A percentile compares a stretch with the other conserved stretches of the same genome.
These are phyloP conservation scores for Andrena cerasifolii DNA, from an alignment of 1,140 invertebrate species.

Conservation along the genomic window DNA sequence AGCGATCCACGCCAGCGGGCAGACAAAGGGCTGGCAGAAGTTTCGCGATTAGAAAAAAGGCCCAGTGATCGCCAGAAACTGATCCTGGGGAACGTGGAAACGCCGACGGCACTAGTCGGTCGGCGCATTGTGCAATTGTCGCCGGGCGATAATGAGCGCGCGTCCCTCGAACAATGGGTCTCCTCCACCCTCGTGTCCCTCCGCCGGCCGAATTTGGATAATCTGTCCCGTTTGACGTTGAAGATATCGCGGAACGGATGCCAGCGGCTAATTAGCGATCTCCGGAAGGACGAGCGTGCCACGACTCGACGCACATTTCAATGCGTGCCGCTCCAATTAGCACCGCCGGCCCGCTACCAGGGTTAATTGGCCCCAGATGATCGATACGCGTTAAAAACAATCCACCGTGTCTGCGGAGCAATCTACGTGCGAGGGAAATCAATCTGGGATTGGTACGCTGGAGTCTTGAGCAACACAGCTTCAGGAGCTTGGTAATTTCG, in stretches of 20 bases:
- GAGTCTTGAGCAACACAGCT: no score
- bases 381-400: constrained; percentile 37
- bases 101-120: neutral
- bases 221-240: constrained; percentile 35
- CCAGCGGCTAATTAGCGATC: constrained; percentile 42
- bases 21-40: no score
- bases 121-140: neutral
- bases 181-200: no score
- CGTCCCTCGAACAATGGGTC: neutral
- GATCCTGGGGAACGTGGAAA: neutral
- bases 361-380: constrained; percentile 43
- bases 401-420: neutral
- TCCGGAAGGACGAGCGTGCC: constrained; percentile 26
- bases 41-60: neutral
- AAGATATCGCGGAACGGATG: constrained; percentile 28
- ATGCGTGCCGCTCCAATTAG: constrained; percentile 44
- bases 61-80: neutral
- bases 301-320: constrained; percentile 12
- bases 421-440: neutral
- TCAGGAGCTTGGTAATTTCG: no score
- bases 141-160: constrained; percentile 16
- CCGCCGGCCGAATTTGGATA: constrained; percentile 2
- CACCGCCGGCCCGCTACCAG: constrained; percentile 1
- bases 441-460: no score
- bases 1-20: no score